Evolutionary conservation across 1,140 invertebrate genomes (phyloP), one percentile per base, ranked within the genome.

Genomic region (Hyles euphorbiae): DNA sequence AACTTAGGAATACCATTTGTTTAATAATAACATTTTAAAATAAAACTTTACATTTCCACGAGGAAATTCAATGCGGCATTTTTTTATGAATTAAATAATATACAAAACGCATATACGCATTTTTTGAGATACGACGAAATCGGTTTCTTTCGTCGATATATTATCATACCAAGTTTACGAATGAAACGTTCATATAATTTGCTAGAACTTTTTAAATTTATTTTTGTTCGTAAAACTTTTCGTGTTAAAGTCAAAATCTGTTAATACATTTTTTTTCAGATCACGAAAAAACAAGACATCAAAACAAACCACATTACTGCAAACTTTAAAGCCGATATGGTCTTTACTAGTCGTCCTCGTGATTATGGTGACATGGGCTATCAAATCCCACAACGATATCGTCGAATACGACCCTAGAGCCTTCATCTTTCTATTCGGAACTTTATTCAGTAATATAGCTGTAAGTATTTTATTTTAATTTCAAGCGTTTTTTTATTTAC

Each of bases 371-470:
- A 62, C 92, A 0, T 99, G 98, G 97, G 93, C 94, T 5, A 65
- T 91, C 2, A 85, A 91, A 49, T 98, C 97, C 5, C 94, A 94
- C 1, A 92, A 88, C 67, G 89, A 95, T 74, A 93, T 98, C 56
- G 81, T 98, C 44, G 92, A 96, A 57, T 89, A 83, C 44, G 94
- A 98, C 84, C 95, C 97, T 89, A 72, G 72, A 43, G 60, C 70
- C 0, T 81, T 98, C 69, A 95, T 94, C 74, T 92, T 96, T 78
- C 90, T 95, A 47, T 94, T 95, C 72, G 97, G 97, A 70, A 97
- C 96, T 12, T 92, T 97, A 50, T 98, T 98, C 81, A 97, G 97
- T 50, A 98, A 98, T 87, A 97, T 98, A 73, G 94, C 96, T 81
- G 96, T 98, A 91, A 94, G 95, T 94, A 65, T 54, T 49, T 33